Evolutionary conservation across 2,797 vertebrate genomes (phyloP).

Genomic region (Cottoperca gobio): DNA sequence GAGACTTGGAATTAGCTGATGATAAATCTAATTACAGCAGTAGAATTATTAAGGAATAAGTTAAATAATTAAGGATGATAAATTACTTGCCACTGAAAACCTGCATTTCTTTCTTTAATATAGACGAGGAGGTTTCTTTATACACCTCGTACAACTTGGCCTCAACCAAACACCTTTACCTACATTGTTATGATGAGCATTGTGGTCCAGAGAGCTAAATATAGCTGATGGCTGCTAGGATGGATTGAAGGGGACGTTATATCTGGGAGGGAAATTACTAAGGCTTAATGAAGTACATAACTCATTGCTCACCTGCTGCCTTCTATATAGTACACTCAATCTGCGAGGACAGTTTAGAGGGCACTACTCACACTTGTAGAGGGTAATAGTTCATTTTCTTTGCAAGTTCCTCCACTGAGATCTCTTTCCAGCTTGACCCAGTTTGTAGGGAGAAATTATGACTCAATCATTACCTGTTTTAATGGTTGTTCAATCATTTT

Average conservation of each 20-base stretch:
- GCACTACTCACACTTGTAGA: conserved; percentile 63
- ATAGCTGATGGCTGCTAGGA: conserved; percentile 68
- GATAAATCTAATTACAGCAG: conserved; percentile 44
- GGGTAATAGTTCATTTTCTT: conserved; percentile 65
- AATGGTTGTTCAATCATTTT: conserved; percentile 53
- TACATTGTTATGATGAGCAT: conserved; percentile 61
- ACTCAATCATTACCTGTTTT: conserved; percentile 56
- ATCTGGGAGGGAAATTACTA: conserved; percentile 80
- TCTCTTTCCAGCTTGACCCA: conserved; percentile 64
- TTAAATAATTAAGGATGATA: conserved; percentile 25
- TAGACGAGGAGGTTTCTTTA: not conserved
- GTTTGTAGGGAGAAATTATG: conserved; percentile 56
- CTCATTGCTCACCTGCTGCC: conserved; percentile 76
- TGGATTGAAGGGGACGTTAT: conserved; percentile 77
- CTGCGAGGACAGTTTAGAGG: conserved; percentile 74
- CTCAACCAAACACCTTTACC: conserved; percentile 45
- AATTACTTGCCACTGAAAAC: conserved; percentile 13
- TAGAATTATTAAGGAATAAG: conserved; percentile 26
- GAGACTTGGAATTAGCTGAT: conserved; percentile 30
- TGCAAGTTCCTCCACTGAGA: conserved; percentile 44
- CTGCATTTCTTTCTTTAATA: conserved; percentile 4
- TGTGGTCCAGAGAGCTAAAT: conserved; percentile 64
- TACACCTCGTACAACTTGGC: conserved; percentile 36
- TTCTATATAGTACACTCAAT: conserved; percentile 63
- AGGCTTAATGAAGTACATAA: conserved; percentile 83